Evolutionary conservation across 2,113 vertebrate species (phyloP), one percentile per base, ranked within the genome.

Genomic region (Gobiocypris rarus): DNA sequence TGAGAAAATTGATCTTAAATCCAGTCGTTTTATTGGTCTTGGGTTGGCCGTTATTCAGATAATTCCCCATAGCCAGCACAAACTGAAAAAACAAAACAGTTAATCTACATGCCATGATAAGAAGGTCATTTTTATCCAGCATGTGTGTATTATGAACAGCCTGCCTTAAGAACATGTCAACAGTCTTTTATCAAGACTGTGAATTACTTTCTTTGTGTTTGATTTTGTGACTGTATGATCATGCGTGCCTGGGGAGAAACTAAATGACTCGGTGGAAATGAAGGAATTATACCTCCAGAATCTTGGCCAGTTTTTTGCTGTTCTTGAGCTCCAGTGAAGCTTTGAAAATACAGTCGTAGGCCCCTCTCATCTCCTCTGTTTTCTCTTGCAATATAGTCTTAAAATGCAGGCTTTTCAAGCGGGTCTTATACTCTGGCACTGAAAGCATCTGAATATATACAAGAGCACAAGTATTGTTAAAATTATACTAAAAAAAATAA

Each of bases 1-100:
- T 98, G 1, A 99, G 95, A 86, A 99, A 99, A 93, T 98, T 99
- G 90, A 99, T 99, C 91, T 99, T 99, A 84, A 99, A 99, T 85
- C 98, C 97, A 0, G 98, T 99, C 0, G 97, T 98, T 90, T 97
- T 99, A 92, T 93, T 95, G 83, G 94, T 96, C 91, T 97, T 96
- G 31, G 98, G 98, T 89, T 98, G 98, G 85, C 96, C 97, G 0
- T 98, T 97, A 88, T 99, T 99, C 90, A 99, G 91, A 70, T 99
- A 99, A 91, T 99, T 99, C 7, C 98, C 98, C 98, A 99, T 99
- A 0, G 98, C 98, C 91, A 99, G 91, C 82, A 99, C 98, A 76
- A 99, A 99, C 98, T 99, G 92, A 83, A n/a, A 65, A n/a, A 34
- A 45, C 69, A 4, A 78, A 19, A 17, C 4, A 34, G 34, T 24